Conservation (phyloP, 2,888 invertebrate genomes). For the Baccha elongata region DNA sequence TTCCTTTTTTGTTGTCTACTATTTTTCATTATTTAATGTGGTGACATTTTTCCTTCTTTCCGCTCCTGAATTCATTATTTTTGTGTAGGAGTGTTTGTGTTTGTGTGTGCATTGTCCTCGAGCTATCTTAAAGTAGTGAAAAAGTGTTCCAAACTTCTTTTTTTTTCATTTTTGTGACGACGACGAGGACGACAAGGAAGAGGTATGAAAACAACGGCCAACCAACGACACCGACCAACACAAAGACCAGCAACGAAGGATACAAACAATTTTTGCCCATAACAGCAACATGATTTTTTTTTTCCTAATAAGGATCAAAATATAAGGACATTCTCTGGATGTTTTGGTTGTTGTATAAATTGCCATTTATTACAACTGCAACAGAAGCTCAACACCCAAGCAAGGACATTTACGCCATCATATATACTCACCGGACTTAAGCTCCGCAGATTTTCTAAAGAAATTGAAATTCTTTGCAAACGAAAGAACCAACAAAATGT, state of each 20-base stretch:
- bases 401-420: slow-evolving; percentile 35
- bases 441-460: slow-evolving; percentile 32
- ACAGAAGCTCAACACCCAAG: neutral
- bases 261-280: slow-evolving; percentile 30
- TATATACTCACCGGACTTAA: slow-evolving; percentile 33
- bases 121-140: slow-evolving; percentile 61
- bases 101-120: slow-evolving; percentile 29
- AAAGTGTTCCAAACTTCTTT: slow-evolving; percentile 55
- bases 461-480: slow-evolving; percentile 41
- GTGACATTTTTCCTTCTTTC: slow-evolving; percentile 60
- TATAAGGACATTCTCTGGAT: neutral
- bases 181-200: neutral
- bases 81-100: neutral
- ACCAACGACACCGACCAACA: neutral
- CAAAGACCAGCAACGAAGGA: neutral
- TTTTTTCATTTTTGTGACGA: slow-evolving; percentile 13
- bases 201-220: neutral
- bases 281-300: slow-evolving; percentile 32
- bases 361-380: slow-evolving; percentile 37
- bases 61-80: slow-evolving; percentile 32
- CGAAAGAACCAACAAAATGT: slow-evolving; percentile 16
- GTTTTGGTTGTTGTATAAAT: slow-evolving; percentile 10
- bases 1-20: slow-evolving; percentile 50
- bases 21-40: slow-evolving; percentile 71
- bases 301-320: neutral